Conservation (phyloP, 2,113 vertebrate genomes). For the Bubo scandiacus region DNA sequence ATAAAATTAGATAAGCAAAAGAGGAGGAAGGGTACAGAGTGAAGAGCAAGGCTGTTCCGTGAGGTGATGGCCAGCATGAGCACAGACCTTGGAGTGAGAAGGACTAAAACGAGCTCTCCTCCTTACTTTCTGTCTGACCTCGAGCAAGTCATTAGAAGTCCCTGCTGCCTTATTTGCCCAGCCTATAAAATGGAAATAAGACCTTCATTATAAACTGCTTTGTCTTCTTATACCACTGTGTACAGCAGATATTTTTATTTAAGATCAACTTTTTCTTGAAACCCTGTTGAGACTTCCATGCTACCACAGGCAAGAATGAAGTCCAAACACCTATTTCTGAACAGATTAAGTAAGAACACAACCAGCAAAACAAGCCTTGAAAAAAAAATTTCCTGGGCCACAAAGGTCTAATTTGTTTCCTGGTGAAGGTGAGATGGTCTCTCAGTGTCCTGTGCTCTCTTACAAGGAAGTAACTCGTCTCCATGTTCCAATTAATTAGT, state of each 20-base stretch:
- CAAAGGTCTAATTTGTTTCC: conserved; percentile 37
- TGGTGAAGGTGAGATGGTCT: neutral
- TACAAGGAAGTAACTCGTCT: conserved; percentile 27
- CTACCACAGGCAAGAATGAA: neutral
- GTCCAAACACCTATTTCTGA: neutral
- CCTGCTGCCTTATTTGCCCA: neutral
- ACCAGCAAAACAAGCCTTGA: neutral
- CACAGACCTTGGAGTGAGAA: neutral
- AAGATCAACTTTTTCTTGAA: neutral
- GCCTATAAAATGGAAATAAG: neutral
- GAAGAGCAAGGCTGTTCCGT: neutral
- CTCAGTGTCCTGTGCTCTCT: neutral
- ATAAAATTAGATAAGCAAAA: neutral
- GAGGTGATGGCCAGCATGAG: neutral
- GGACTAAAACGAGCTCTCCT: neutral
- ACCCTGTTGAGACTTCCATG: neutral
- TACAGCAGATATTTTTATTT: neutral
- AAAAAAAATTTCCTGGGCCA: neutral
- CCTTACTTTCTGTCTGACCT: neutral
- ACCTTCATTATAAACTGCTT: conserved; percentile 9
- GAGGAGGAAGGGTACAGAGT: neutral
- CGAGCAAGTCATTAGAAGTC: conserved; percentile 6
- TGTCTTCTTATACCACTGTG: neutral
- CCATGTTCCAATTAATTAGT: neutral
- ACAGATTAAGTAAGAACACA: neutral